Evolutionary conservation across 1,140 invertebrate species (phyloP), one percentile per base, ranked within the genome.

Genomic region (Trachymyrmex septentrionalis): DNA sequence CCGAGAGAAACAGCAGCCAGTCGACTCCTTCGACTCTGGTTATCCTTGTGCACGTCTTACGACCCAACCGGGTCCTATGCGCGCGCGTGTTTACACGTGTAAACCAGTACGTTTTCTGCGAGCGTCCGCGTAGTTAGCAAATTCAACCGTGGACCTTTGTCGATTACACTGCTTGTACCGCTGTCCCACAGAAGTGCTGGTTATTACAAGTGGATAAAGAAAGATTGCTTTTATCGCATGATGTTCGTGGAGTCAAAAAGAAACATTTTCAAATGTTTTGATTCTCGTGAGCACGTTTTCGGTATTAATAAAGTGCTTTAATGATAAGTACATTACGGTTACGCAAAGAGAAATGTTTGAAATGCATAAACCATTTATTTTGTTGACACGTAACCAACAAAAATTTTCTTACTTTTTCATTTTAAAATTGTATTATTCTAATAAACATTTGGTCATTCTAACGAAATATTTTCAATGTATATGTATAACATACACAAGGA

Each of bases 81-180:
- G 14, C 34, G 34, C 34, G 38, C 21, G 3, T 59, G 34, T 82
- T 72, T 82, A 82, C 53, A 77, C 53, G 71, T 67, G 80, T 75
- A 87, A 75, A 87, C 27, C 48, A 5, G 9, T 69, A 77, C 38
- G 10, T 66, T 53, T 63, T 59, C 44, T 63, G 72, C 44, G 61
- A 75, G 48, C 21, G 34, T 77, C 14, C 78, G 48, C 44, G 57
- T 50, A 67, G 71, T 75, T 71, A 63, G 30, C 30, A 2, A 27
- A 71, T n/a, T 72, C 34, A 19, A 53, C n/a, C 38, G 16, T 19
- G 12, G 6, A 21, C 21, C 30, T 53, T 66, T 81, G 64, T 57
- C 16, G 78, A 81, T 71, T 34, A 80, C 21, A n/a, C 12, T 38
- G n/a, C 57, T 69, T 48, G 64, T 21, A 24, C 19, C 12, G 34